phyloP scores from a whole-genome alignment of 2,888 invertebrate genomes.

The Diploptera punctata region DNA sequence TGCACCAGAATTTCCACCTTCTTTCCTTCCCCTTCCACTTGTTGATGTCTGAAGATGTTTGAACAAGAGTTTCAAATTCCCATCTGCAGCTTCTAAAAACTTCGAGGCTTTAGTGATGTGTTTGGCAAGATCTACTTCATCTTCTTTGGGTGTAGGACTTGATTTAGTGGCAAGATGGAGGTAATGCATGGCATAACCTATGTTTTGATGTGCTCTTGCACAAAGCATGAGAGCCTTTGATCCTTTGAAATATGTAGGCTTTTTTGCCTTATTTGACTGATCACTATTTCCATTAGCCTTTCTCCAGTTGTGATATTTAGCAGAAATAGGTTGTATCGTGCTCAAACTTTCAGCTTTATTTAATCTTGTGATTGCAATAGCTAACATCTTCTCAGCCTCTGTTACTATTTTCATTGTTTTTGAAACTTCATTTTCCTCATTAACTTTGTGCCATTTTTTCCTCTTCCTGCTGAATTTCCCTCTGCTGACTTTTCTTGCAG shows the following conservation, averaged over 20 bases:
- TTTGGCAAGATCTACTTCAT: background rate
- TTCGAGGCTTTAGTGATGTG: background rate
- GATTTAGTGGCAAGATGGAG: background rate
- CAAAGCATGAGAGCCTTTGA: background rate
- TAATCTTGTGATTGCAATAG: too few species aligned
- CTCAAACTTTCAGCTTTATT: too few species aligned
- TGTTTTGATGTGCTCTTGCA: background rate
- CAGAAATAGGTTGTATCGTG: background rate
- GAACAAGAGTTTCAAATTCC: background rate
- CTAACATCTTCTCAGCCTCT: too few species aligned
- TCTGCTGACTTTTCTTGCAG: background rate
- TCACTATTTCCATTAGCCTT: background rate
- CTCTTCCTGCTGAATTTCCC: too few species aligned
- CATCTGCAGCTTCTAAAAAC: background rate
- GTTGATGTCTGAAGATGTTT: background rate
- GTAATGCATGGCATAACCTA: background rate
- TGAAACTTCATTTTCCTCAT: too few species aligned
- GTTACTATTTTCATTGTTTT: too few species aligned
- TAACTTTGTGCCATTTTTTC: too few species aligned
- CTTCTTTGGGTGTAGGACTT: background rate
- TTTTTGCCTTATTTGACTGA: background rate
- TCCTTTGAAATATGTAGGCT: background rate
- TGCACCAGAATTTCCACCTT: background rate
- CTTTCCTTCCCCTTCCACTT: background rate
- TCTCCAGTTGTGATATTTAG: background rate